phyloP scores from a whole-genome alignment of 2,888 invertebrate genomes.

The Antheraea yamamai region DNA sequence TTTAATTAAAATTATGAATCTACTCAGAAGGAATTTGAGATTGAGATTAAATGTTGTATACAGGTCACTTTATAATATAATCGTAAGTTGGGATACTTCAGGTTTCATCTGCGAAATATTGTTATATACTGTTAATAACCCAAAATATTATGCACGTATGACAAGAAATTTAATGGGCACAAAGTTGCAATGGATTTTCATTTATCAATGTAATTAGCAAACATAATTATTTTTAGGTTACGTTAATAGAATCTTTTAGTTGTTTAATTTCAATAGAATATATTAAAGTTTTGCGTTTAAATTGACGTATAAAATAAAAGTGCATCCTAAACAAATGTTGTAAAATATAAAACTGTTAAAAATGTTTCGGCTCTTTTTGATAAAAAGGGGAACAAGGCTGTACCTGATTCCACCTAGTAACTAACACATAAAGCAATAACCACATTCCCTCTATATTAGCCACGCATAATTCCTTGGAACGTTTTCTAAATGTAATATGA shows the following conservation, averaged over 20 bases:
- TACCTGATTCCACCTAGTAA: not conserved
- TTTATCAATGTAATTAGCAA: not conserved
- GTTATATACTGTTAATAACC: not conserved
- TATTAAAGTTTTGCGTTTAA: not conserved
- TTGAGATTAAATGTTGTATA: too few relatives aligned
- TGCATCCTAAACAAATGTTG: not conserved
- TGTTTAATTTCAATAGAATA: not conserved
- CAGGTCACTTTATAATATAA: not conserved
- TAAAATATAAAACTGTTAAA: not conserved
- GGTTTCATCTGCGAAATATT: not conserved
- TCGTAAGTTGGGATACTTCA: too few relatives aligned
- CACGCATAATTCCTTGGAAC: not conserved
- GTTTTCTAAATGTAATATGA: too few relatives aligned
- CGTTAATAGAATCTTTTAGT: constrained; percentile 1
- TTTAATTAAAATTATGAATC: too few relatives aligned
- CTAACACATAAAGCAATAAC: too few relatives aligned
- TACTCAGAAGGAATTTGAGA: too few relatives aligned
- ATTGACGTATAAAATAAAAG: not conserved
- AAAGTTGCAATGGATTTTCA: not conserved
- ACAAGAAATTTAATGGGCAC: not conserved
- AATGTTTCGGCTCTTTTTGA: not conserved
- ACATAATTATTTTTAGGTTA: not conserved
- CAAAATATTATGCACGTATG: not conserved
- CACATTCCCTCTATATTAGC: too few relatives aligned
- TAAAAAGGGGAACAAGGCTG: not conserved